Conservation (phyloP, 1,140 invertebrate genomes). For the Dendroctonus ponderosae region DNA sequence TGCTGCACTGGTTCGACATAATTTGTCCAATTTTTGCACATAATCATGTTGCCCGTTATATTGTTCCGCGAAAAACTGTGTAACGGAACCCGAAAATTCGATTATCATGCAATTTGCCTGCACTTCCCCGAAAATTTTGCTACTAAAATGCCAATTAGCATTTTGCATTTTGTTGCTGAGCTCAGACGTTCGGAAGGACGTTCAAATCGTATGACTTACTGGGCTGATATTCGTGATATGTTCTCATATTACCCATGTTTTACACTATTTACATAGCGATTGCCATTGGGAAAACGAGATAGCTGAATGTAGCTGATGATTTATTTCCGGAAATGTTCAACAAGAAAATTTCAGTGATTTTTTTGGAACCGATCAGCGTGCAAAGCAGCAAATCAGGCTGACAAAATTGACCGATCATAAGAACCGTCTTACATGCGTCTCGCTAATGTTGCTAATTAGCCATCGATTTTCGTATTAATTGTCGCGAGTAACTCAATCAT, state of each 20-base stretch:
- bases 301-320: too few species aligned
- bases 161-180: not conserved
- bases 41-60: too few species aligned
- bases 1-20: too few species aligned
- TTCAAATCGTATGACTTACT: not conserved
- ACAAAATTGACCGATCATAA: constrained; percentile 5
- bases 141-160: not conserved
- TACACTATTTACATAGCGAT: too few species aligned
- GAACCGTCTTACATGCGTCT: constrained; percentile 4
- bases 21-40: too few species aligned
- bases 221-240: not conserved
- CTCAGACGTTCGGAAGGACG: too few species aligned
- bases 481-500: constrained; percentile 16
- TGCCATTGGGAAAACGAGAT: too few species aligned
- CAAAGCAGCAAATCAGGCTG: not conserved
- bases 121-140: constrained; percentile 3
- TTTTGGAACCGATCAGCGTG: constrained; percentile 2
- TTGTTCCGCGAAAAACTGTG: not conserved
- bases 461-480: constrained; percentile 15
- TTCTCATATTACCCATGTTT: too few species aligned
- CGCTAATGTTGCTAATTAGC: constrained; percentile 12
- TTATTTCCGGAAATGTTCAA: too few species aligned
- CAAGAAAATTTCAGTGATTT: not conserved
- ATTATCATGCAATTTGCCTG: constrained; percentile 1
- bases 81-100: not conserved